Evolutionary conservation across 2,888 invertebrate genomes (phyloP), one percentile per base, ranked within the genome.

Genomic region (Doris montereyensis): DNA sequence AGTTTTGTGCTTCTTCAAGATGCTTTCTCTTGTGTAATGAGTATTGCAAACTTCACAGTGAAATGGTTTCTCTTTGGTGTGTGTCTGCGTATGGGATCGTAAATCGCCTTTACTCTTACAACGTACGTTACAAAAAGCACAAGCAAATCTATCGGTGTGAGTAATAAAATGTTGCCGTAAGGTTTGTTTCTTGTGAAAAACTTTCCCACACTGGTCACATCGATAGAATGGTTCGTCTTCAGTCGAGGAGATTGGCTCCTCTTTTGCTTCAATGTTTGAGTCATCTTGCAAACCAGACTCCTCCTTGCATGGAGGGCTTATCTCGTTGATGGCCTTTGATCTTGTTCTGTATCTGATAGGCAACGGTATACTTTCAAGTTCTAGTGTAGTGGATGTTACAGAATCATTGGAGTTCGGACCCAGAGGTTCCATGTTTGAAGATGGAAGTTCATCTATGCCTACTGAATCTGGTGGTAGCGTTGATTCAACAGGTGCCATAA

Each of bases 41-140:
- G 75, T 73, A 41, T 79, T 76, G 35, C 74, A 79, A 62, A 79
- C 71, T 68, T 79, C 79, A 34, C 79, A 79, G 65, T 76, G 79
- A 30, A 52, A 79, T 41, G 79, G 79, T 60, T 79, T 79, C 71
- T 79, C 79, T 65, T 79, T 79, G 32, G 79, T 79, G 34, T 79
- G 79, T n/a, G 79, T 79, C 52, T 79, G 79, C 32, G 75, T 79
- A 26, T 79, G 79, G 60, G 76, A 58, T n/a, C 62, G 58, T 30
- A 79, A 76, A 57, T 79, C 79, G 10, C 79, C 79, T 35, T 79
- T 79, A 62, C 79, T 79, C 60, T 79, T 79, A 34, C 79, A 79
- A n/a, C 79, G 60, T 24, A 70, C 70, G 34, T 79, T 65, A 52
- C 79, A 79, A 21, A 62, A 79, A 10, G 76, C 65, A 71, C 79